These are phyloP conservation scores for Tineola bisselliella DNA, from an alignment of 2,888 invertebrate genomes.

Conservation along the genomic window DNA sequence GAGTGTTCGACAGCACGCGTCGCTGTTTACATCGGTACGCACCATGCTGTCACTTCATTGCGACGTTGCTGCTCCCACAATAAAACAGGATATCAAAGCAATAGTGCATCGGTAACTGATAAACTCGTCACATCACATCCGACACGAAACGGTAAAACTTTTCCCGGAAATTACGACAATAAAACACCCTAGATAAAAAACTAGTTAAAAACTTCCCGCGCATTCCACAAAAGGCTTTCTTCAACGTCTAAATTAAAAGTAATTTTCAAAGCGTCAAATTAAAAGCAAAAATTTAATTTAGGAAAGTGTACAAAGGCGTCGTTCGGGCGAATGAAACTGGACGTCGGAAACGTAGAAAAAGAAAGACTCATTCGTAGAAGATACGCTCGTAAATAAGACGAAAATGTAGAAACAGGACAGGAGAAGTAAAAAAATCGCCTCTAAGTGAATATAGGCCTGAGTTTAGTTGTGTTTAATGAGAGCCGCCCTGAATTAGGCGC, in stretches of 20 bases:
- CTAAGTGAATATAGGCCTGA: slow-evolving; percentile 53
- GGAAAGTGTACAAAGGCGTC: not conserved
- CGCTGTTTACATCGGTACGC: not conserved
- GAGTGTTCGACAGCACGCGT: slow-evolving; percentile 26
- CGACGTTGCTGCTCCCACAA: not conserved
- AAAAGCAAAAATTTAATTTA: slow-evolving; percentile 11
- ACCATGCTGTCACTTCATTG: not conserved
- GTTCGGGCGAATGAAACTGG: slow-evolving; percentile 5
- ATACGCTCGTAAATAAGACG: slow-evolving; percentile 20
- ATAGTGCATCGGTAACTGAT: not conserved
- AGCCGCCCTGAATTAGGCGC: slow-evolving; percentile 44
- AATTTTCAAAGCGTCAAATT: not conserved
- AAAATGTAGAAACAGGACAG: slow-evolving; percentile 20
- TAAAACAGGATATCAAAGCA: not conserved
- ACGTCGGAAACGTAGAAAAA: slow-evolving; percentile 7
- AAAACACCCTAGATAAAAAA: slow-evolving; percentile 3
- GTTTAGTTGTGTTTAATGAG: slow-evolving; percentile 58
- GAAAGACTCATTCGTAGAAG: slow-evolving; percentile 13
- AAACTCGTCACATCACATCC: slow-evolving; percentile 8
- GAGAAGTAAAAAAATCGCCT: slow-evolving; percentile 34
- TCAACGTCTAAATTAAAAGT: slow-evolving; percentile 4
- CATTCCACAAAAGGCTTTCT: not conserved
- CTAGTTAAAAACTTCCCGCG: not conserved
- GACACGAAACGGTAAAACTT: not conserved
- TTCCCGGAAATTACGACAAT: not conserved